Evolutionary conservation across 2,113 vertebrate species (phyloP).

Genomic region (Apodemus speciosus): DNA sequence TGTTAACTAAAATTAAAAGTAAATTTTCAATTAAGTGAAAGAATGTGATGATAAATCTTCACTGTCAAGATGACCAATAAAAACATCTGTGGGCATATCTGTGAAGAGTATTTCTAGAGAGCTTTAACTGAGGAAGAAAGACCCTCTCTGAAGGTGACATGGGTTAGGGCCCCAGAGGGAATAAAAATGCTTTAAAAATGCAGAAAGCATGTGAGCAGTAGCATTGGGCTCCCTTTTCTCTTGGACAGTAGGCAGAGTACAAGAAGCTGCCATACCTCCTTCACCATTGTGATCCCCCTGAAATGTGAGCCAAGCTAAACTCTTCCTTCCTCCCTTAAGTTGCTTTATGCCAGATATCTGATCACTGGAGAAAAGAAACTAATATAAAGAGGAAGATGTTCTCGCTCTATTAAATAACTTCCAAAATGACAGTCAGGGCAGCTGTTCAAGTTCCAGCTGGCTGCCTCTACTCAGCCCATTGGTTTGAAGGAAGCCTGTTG

Average conservation of each 20-base stretch:
- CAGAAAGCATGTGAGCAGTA: not conserved
- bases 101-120: not conserved
- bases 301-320: not conserved
- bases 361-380: not conserved
- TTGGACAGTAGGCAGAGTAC: not conserved
- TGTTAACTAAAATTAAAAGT: not conserved
- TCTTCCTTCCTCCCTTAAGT: not conserved
- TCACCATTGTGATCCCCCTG: rapidly evolving
- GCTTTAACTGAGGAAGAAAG: not conserved
- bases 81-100: not conserved
- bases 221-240: not conserved
- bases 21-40: not conserved
- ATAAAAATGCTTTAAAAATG: not conserved
- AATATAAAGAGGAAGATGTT: not conserved
- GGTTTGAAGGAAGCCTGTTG: conserved; percentile 12
- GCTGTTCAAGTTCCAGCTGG: not conserved
- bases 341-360: not conserved
- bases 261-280: not conserved
- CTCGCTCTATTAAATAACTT: not conserved
- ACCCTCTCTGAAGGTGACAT: not conserved
- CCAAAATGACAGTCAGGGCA: not conserved
- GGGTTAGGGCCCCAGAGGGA: not conserved
- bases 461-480: not conserved
- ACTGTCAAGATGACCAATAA: not conserved
- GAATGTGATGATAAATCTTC: not conserved